Percentiles rank a stretch among this genome's conserved stretches.
Evolutionary conservation across 2,797 vertebrate genomes (phyloP).

Genomic region (Ara ararauna): DNA sequence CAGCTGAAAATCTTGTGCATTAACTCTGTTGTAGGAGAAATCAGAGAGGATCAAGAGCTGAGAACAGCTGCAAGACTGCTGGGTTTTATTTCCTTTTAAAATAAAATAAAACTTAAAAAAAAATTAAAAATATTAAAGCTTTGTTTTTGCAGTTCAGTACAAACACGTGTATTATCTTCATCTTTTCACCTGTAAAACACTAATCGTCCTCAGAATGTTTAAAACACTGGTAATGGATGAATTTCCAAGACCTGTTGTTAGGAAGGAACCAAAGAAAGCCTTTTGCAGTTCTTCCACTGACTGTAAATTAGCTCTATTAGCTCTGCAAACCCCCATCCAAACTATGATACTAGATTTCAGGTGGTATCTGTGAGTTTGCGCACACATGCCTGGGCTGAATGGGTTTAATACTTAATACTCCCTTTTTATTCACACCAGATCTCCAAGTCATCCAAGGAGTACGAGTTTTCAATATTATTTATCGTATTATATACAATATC

Average conservation of each 20-base stretch:
- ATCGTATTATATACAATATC: background rate
- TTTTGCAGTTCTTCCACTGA: background rate
- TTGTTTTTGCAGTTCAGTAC: rapidly evolving
- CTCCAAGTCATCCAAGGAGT: background rate
- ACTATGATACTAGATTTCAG: background rate
- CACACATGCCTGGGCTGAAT: background rate
- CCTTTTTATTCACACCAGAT: background rate
- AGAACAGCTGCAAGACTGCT: background rate
- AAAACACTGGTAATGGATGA: background rate
- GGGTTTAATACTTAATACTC: background rate
- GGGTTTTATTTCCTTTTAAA: background rate
- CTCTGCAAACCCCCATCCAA: background rate
- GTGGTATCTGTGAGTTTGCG: background rate
- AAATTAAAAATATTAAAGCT: background rate
- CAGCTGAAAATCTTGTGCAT: background rate
- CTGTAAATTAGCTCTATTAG: background rate
- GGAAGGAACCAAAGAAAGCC: background rate
- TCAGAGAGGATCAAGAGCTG: background rate
- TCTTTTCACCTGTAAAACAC: background rate
- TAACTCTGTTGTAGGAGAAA: background rate
- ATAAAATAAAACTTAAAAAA: background rate
- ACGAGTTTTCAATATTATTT: background rate
- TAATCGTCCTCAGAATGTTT: background rate
- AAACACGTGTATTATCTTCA: rapidly evolving
- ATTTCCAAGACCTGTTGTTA: background rate